Evolutionary conservation across 2,113 vertebrate genomes (phyloP).

Genomic region (Plotosus lineatus): DNA sequence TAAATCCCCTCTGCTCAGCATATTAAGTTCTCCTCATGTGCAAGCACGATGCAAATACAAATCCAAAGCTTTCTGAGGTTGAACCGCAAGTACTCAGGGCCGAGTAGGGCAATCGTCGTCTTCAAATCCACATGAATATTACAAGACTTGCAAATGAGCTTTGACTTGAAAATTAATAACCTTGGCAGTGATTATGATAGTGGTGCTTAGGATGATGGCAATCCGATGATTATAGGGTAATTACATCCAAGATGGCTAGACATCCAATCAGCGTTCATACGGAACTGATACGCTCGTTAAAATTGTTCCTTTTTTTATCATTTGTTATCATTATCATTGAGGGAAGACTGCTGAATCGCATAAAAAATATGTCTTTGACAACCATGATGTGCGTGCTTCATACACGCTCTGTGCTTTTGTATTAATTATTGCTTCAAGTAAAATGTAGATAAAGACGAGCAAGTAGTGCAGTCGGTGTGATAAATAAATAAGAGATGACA

Average conservation of each 20-base stretch:
- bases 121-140: constrained; percentile 41
- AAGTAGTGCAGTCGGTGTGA: not conserved
- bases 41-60: not conserved
- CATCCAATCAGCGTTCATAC: constrained; percentile 45
- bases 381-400: not conserved
- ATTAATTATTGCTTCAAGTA: constrained; percentile 5
- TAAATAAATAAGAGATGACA: constrained; percentile 19
- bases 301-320: constrained; percentile 32
- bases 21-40: not conserved
- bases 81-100: constrained; percentile 25
- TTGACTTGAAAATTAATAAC: constrained; percentile 50
- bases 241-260: constrained; percentile 47
- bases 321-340: constrained; percentile 14
- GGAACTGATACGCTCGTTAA: constrained; percentile 42
- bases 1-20: not conserved
- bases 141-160: constrained; percentile 44
- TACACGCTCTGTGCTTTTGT: not conserved
- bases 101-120: constrained; percentile 14
- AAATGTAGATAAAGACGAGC: constrained; percentile 16
- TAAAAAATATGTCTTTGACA: constrained; percentile 11
- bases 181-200: constrained; percentile 52
- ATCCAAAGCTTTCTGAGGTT: not conserved
- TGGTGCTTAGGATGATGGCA: constrained; percentile 52
- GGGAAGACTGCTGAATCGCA: constrained; percentile 22
- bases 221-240: constrained; percentile 53